These are phyloP conservation scores for Globodera ellingtonae DNA, from an alignment of 1,140 invertebrate species.

Conservation along the genomic window DNA sequence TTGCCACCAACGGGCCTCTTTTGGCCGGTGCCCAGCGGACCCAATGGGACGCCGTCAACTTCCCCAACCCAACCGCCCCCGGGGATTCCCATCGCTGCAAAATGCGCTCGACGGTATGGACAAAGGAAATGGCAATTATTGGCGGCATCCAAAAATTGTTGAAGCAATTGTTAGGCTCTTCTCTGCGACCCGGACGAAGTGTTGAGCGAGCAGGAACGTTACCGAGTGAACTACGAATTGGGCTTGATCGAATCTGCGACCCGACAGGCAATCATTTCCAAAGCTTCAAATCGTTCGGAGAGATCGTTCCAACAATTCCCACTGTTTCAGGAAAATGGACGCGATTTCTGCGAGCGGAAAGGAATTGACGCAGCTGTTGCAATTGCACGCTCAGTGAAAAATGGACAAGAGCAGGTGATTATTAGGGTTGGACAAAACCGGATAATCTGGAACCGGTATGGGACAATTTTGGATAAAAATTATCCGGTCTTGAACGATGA, in stretches of 20 bases:
- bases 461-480: too few relatives aligned
- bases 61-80: constrained; percentile 54
- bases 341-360: constrained; percentile 61
- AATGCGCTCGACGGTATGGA: constrained; percentile 47
- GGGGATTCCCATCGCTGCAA: constrained; percentile 46
- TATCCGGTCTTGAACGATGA: too few relatives aligned
- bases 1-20: background rate
- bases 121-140: too few relatives aligned
- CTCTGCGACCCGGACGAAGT: constrained; percentile 62
- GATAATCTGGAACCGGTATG: too few relatives aligned
- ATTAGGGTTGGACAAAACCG: too few relatives aligned
- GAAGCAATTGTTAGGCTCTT: constrained; percentile 16
- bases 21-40: background rate
- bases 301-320: background rate
- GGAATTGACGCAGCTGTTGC: constrained; percentile 59
- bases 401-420: constrained; percentile 51
- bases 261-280: constrained; percentile 41
- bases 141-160: too few relatives aligned
- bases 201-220: constrained; percentile 51
- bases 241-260: constrained; percentile 55
- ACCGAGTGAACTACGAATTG: constrained; percentile 61
- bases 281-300: background rate
- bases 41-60: constrained; percentile 57
- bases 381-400: constrained; percentile 55
- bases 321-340: constrained; percentile 49